Evolutionary conservation across 2,113 vertebrate genomes (phyloP).

Genomic region (Bucco capensis): DNA sequence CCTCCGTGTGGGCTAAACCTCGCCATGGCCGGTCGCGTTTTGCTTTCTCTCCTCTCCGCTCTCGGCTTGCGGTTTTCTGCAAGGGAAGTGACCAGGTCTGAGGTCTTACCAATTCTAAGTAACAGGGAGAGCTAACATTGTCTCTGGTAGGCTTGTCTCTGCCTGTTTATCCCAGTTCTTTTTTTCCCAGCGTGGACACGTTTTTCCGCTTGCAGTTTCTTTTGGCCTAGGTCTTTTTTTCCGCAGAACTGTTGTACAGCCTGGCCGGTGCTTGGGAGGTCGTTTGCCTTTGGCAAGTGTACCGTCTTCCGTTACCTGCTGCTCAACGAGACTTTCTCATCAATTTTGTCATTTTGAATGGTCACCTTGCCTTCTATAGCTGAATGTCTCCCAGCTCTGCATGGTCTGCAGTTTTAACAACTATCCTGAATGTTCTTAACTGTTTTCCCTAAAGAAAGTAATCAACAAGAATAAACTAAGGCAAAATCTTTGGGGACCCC

Average conservation of each 20-base stretch:
- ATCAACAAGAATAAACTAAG: background rate
- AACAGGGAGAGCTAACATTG: rapidly evolving
- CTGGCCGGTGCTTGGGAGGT: rapidly evolving
- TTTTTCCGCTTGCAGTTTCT: background rate
- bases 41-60: background rate
- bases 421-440: background rate
- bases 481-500: no score
- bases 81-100: rapidly evolving
- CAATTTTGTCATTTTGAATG: rapidly evolving
- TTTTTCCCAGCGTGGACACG: rapidly evolving
- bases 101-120: rapidly evolving
- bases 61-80: rapidly evolving
- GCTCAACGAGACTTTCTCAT: rapidly evolving
- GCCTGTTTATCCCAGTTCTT: rapidly evolving
- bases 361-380: rapidly evolving
- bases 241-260: background rate
- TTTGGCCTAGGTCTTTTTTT: rapidly evolving
- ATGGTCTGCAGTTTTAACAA: background rate
- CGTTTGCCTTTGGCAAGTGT: background rate
- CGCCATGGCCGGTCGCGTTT: rapidly evolving
- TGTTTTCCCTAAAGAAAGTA: background rate
- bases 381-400: background rate
- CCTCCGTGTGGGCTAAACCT: rapidly evolving
- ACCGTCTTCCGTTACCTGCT: rapidly evolving
- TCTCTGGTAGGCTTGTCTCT: background rate